Percentiles rank a stretch among this genome's conserved stretches.
phyloP scores from a whole-genome alignment of 2,113 vertebrate species.

The Oenanthe oenanthe region DNA sequence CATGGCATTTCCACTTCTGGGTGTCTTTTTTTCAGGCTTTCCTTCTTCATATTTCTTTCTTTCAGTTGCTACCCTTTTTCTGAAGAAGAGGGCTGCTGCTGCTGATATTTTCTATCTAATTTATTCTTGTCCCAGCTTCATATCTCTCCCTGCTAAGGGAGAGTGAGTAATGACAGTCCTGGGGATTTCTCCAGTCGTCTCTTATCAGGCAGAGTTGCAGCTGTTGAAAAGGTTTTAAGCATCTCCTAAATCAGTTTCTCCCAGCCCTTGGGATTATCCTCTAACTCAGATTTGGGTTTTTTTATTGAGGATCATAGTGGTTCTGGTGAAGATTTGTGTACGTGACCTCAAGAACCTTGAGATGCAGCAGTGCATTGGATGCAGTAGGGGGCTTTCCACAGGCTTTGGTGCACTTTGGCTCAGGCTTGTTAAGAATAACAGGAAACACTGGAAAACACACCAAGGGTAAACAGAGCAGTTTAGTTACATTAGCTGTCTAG shows the following conservation, averaged over 20 bases:
- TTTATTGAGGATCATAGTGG: not conserved
- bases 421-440: slow-evolving; percentile 47
- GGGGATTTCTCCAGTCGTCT: slow-evolving; percentile 33
- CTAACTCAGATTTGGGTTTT: not conserved
- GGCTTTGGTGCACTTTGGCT: slow-evolving; percentile 52
- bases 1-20: not conserved
- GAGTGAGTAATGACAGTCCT: not conserved
- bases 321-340: slow-evolving; percentile 56
- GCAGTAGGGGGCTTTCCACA: not conserved
- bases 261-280: not conserved
- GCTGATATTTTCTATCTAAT: not conserved
- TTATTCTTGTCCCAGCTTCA: not conserved
- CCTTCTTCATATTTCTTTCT: not conserved
- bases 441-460: slow-evolving; percentile 9
- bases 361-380: not conserved
- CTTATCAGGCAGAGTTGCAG: slow-evolving; percentile 49
- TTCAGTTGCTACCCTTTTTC: not conserved
- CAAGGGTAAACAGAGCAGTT: slow-evolving; percentile 50
- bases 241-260: slow-evolving; percentile 19
- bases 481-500: slow-evolving; percentile 48
- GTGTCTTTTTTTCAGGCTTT: not conserved
- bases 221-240: slow-evolving; percentile 51
- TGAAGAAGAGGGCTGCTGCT: not conserved
- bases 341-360: slow-evolving; percentile 41
- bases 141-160: not conserved